Evolutionary conservation across 2,113 vertebrate species (phyloP), one percentile per base, ranked within the genome.

Genomic region (Salvelinus namaycush): DNA sequence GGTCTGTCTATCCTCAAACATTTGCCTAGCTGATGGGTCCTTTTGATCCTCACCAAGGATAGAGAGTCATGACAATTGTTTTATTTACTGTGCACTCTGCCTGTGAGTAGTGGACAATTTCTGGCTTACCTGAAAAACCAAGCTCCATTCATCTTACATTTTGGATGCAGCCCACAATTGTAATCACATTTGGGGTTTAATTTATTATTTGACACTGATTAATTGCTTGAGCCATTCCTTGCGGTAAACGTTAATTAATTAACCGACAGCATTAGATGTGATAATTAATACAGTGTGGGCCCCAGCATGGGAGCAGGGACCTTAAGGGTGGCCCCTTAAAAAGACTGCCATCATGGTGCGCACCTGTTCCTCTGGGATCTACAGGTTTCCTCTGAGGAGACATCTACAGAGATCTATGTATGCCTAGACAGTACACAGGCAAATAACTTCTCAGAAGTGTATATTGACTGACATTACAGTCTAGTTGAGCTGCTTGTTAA

Each of bases 211-310:
- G 64, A 79, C 71, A 75, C 83, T 92, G 90, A 93, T 92, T 94
- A 92, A 92, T 93, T 91, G 81, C 88, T 76, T 60, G 76, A 82
- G 81, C 79, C 84, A 84, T 89, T 91, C 89, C 84, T 84, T 65
- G 79, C 82, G 81, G 86, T 92, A 92, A 92, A 93, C 79, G 79
- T 88, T 88, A 91, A 85, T 92, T 94, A 93, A 93, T 94, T 93
- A 92, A 87, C 88, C 79, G 82, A 91, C 87, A 88, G 80, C 87
- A 88, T 84, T 90, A 88, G 84, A 89, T 81, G 83, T 84, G 86
- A 92, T 93, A 92, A 94, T 93, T 89, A 92, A 93, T 92, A 86
- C 82, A 86, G 83, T 84, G 85, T 66, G 80, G 86, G 85, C 84
- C 39, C 72, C 79, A 80, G 82, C 80, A 76, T 80, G 89, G 57